Evolutionary conservation across 2,888 invertebrate genomes (phyloP).

Genomic region (Fragum sueziense): DNA sequence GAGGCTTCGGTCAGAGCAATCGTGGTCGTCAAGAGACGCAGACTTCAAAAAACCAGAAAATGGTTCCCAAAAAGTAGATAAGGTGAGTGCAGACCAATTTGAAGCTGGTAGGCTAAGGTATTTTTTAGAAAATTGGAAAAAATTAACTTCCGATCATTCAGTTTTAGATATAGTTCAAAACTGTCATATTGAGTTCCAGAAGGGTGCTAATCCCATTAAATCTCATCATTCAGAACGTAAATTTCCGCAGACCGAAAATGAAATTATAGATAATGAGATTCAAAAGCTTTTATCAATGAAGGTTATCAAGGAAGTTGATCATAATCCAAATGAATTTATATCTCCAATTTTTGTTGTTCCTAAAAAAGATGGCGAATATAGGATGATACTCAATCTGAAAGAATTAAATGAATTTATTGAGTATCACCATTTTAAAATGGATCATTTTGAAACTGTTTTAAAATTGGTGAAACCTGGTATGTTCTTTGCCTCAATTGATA

Average conservation of each 20-base stretch:
- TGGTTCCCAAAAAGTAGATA: background rate
- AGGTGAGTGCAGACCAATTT: too few relatives aligned
- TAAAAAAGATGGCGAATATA: slow-evolving; percentile 31
- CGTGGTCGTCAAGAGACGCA: too few relatives aligned
- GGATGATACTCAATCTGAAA: slow-evolving; percentile 51
- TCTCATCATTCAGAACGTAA: too few relatives aligned
- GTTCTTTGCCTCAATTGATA: slow-evolving; percentile 34
- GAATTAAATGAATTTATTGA: slow-evolving; percentile 38
- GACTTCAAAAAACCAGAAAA: too few relatives aligned
- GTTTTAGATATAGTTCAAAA: background rate
- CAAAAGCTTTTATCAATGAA: too few relatives aligned
- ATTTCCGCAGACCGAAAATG: background rate
- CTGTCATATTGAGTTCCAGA: background rate
- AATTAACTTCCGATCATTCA: too few relatives aligned
- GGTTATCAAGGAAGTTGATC: slow-evolving; percentile 40
- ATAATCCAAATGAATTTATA: slow-evolving; percentile 24
- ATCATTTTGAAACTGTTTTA: slow-evolving; percentile 42
- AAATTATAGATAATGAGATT: slow-evolving; percentile 16
- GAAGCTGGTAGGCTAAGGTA: too few relatives aligned
- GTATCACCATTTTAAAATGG: slow-evolving; percentile 57
- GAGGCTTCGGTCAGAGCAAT: too few relatives aligned
- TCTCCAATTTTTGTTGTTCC: slow-evolving; percentile 46
- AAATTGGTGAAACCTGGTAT: slow-evolving; percentile 21
- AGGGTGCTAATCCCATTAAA: too few relatives aligned
- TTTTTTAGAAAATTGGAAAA: too few relatives aligned